phyloP scores from a whole-genome alignment of 2,888 invertebrate species.

The Dendrolimus houi region DNA sequence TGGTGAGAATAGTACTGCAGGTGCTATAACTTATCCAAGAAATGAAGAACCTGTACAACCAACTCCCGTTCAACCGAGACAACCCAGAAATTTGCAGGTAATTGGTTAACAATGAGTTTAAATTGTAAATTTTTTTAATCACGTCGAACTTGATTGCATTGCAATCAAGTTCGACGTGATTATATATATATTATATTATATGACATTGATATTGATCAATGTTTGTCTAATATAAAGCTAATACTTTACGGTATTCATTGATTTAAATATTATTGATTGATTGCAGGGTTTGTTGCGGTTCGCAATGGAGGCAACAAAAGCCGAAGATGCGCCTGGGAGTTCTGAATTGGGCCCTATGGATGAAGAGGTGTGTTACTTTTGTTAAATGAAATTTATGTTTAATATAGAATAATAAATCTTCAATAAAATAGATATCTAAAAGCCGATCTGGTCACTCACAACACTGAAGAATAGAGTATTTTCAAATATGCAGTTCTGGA shows the following conservation, averaged over 20 bases:
- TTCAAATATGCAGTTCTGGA: too few relatives aligned
- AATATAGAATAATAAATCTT: too few relatives aligned
- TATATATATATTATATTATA: too few relatives aligned
- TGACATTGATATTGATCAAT: too few relatives aligned
- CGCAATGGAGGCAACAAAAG: conserved; percentile 81
- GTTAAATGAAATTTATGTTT: too few relatives aligned
- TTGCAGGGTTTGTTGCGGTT: conserved; percentile 80
- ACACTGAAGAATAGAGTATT: too few relatives aligned
- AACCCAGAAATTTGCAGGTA: conserved; percentile 59
- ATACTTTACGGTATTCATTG: background rate
- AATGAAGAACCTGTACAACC: conserved; percentile 22
- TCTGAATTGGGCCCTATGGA: conserved; percentile 76
- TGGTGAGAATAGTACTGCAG: conserved; percentile 27
- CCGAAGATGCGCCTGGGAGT: conserved; percentile 73
- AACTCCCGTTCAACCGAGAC: conserved; percentile 40
- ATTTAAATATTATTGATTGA: conserved; percentile 7
- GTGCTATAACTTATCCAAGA: conserved; percentile 34
- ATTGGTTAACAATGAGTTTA: background rate
- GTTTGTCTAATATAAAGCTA: too few relatives aligned
- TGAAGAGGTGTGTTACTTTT: conserved; percentile 68
- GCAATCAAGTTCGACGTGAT: too few relatives aligned
- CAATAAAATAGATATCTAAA: too few relatives aligned
- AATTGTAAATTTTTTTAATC: too few relatives aligned
- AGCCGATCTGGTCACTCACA: too few relatives aligned
- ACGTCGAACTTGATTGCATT: too few relatives aligned